Evolutionary conservation across 2,797 vertebrate genomes (phyloP), one percentile per base, ranked within the genome.

Genomic region (Chrosomus eos): DNA sequence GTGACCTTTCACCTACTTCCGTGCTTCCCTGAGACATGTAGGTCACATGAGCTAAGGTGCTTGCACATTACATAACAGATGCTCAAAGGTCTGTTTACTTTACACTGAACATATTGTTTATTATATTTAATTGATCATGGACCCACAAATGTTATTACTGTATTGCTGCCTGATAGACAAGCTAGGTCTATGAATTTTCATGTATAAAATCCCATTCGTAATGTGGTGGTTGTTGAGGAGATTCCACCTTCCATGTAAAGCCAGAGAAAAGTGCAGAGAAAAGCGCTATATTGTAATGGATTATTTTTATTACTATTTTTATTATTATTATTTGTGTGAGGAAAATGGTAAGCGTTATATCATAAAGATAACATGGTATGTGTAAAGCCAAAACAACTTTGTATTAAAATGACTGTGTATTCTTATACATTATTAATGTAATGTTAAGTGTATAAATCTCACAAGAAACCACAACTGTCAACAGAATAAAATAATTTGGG

Each of bases 1-100:
- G 67, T 67, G 66, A 88, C 83, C 87, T 90, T 90, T 90, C 88
- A 87, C 89, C 85, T 62, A 89, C 62, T 88, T 88, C 60, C 55
- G 38, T 62, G 36, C n/a, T 43, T 84, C 64, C 13, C 62, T 14
- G 45, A 67, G 36, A 83, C 26, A 53, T 13, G 28, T 43, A 11
- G 53, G 28, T 74, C 55, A 85, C 67, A 38, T 48, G 68, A 66
- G 28, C 18, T 36, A 31, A 73, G 28, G 40, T 85, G 75, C 4
- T 23, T 64, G 23, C 48, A 45, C 33, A 55, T 78, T 78, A 84
- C 74, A 78, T 78, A 70, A 78, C 31, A 23, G 51, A 4, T 31
- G 31, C 5, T 55, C 48, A 81, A 7, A 26, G 28, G 5, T 51
- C 71, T 36, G 7, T 38, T 74, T 26, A 64, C 14, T 0, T 45